Percentiles rank a stretch among this genome's conserved stretches.
These are phyloP conservation scores for Patiria pectinifera DNA, from an alignment of 53 echinoderm and acorn worm species.

Conservation along the genomic window DNA sequence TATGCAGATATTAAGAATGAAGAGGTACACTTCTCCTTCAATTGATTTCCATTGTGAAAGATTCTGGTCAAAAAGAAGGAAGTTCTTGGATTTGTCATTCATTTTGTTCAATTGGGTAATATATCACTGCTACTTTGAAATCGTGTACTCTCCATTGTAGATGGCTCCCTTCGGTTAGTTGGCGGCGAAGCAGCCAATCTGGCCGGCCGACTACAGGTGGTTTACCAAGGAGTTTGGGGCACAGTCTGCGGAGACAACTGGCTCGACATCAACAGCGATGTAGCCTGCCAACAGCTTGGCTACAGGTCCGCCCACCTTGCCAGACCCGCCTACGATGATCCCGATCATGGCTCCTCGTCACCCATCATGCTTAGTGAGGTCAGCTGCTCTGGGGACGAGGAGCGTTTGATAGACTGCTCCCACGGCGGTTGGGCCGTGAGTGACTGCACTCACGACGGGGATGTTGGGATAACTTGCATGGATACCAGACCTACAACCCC, in stretches of 20 bases:
- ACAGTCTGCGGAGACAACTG: constrained; percentile 32
- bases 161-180: constrained; percentile 6
- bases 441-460: constrained; percentile 16
- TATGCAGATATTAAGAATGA: too few relatives aligned
- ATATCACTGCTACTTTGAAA: not conserved
- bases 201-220: constrained; percentile 1
- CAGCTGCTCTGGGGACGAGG: constrained; percentile 48
- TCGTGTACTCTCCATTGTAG: not conserved
- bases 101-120: not conserved
- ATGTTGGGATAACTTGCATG: constrained; percentile 15
- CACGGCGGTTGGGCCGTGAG: constrained; percentile 34
- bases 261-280: not conserved
- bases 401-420: constrained; percentile 50
- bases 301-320: not conserved
- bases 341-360: too few relatives aligned
- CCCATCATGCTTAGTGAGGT: constrained; percentile 52
- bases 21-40: too few relatives aligned
- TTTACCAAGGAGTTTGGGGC: constrained; percentile 44
- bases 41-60: too few relatives aligned
- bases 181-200: not conserved
- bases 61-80: too few relatives aligned
- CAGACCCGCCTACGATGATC: not conserved
- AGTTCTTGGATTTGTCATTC: not conserved
- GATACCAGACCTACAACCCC: not conserved
- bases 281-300: constrained; percentile 34